A percentile compares a stretch with the other conserved stretches of the same genome.
Conservation (phyloP, 2,113 vertebrate genomes). For the Eolophus roseicapilla region DNA sequence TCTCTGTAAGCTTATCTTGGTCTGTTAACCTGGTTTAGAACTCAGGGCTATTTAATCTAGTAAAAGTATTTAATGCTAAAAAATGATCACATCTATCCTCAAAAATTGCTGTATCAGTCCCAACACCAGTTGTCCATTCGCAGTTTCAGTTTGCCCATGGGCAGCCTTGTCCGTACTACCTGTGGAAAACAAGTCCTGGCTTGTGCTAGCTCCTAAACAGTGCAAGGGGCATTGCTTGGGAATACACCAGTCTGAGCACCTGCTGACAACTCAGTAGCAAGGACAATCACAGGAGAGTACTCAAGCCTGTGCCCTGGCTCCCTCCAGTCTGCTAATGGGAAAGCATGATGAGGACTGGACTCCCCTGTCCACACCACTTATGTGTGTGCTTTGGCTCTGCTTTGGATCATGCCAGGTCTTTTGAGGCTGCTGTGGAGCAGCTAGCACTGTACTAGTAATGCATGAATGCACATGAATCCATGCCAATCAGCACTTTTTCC, state of each 20-base stretch:
- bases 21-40: not conserved
- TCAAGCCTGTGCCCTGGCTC: not conserved
- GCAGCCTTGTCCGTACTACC: not conserved
- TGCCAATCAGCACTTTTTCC: too few species aligned
- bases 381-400: not conserved
- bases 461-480: accelerated
- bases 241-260: not conserved
- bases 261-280: not conserved
- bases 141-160: not conserved
- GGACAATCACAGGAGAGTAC: not conserved
- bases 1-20: not conserved
- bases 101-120: not conserved
- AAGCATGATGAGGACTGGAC: not conserved
- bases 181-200: not conserved
- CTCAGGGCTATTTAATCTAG: not conserved
- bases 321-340: not conserved
- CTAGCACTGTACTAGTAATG: not conserved
- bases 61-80: not conserved
- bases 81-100: not conserved
- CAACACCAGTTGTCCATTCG: not conserved
- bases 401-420: not conserved
- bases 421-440: not conserved
- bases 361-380: too few species aligned
- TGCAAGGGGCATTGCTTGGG: not conserved
- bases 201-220: not conserved